Conservation (phyloP, 2,888 invertebrate species). For the Meiosimyza decipiens region DNA sequence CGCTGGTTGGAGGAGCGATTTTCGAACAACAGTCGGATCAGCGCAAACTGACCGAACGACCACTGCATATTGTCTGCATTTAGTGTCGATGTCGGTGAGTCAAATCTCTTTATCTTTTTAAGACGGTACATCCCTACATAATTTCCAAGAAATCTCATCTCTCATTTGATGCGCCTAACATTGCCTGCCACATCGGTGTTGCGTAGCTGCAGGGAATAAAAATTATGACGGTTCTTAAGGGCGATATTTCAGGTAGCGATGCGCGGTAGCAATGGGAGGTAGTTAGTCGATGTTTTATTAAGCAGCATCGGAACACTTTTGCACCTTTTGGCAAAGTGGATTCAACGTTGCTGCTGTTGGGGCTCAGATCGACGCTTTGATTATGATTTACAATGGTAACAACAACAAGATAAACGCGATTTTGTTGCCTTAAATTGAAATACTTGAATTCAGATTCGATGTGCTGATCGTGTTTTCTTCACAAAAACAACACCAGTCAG, state of each 20-base stretch:
- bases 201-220: constrained; percentile 54
- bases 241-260: constrained; percentile 49
- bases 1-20: constrained; percentile 19
- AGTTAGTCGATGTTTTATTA: constrained; percentile 25
- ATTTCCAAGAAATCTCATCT: constrained; percentile 30
- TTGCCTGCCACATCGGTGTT: constrained; percentile 29
- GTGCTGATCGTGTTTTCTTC: constrained; percentile 29
- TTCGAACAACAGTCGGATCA: not conserved
- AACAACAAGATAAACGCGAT: not conserved
- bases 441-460: constrained; percentile 43
- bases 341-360: not conserved
- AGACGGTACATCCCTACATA: constrained; percentile 12
- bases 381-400: not conserved
- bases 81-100: no score
- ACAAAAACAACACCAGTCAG: constrained; percentile 10
- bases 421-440: constrained; percentile 45
- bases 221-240: constrained; percentile 64
- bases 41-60: not conserved
- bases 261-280: constrained; percentile 32
- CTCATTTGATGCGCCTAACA: constrained; percentile 5
- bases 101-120: no score
- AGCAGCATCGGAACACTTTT: not conserved
- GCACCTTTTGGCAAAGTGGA: constrained; percentile 15
- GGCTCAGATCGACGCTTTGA: not conserved
- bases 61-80: no score